Conservation (phyloP, 1,140 invertebrate genomes). For the Steinernema feltiae region DNA sequence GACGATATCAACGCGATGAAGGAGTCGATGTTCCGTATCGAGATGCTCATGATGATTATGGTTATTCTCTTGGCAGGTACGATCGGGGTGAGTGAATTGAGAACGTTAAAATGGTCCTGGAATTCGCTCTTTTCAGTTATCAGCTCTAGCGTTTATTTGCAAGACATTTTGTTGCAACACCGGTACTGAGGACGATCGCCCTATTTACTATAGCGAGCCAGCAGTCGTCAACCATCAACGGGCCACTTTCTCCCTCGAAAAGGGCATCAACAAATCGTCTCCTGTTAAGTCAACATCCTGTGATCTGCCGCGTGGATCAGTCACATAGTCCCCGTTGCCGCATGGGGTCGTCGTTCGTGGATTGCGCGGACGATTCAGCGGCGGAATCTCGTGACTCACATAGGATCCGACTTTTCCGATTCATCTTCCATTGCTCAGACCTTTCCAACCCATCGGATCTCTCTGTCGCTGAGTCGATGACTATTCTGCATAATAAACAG, state of each 20-base stretch:
- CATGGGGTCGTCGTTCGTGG: background rate
- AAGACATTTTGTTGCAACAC: background rate
- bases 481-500: background rate
- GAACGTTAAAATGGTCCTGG: too few relatives aligned
- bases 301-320: background rate
- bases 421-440: background rate
- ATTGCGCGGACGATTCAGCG: too few relatives aligned
- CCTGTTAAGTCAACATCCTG: constrained; percentile 2
- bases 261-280: constrained; percentile 7
- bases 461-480: background rate
- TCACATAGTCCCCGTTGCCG: background rate
- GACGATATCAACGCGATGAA: constrained; percentile 9
- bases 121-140: background rate
- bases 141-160: background rate
- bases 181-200: background rate
- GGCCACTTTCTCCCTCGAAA: background rate
- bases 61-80: background rate
- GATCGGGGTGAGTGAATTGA: background rate
- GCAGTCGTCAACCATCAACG: background rate
- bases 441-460: background rate
- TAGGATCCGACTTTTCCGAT: background rate
- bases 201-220: constrained; percentile 1
- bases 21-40: constrained; percentile 7
- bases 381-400: background rate
- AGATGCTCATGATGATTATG: constrained; percentile 14